These are phyloP conservation scores for Aromia moschata DNA, from an alignment of 2,888 invertebrate species.

Conservation along the genomic window DNA sequence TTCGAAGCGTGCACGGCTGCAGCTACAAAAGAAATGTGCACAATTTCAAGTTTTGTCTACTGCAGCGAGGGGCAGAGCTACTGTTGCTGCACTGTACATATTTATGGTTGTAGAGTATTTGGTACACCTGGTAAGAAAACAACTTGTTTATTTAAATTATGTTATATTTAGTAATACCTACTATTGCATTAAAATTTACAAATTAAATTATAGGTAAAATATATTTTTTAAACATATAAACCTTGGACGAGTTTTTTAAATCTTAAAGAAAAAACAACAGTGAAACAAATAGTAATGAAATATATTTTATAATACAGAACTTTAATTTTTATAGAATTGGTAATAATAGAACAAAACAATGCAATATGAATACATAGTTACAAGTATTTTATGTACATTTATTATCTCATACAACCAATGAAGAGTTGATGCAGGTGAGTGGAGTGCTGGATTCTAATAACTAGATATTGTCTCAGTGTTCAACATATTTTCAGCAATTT, in stretches of 20 bases:
- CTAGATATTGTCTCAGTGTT: slow-evolving; percentile 41
- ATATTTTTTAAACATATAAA: slow-evolving; percentile 40
- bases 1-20: no score
- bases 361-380: slow-evolving; percentile 68
- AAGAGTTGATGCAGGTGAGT: slow-evolving; percentile 61
- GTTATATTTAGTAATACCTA: slow-evolving; percentile 47
- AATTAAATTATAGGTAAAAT: slow-evolving; percentile 37
- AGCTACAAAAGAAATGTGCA: no score
- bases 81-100: no score
- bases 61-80: no score
- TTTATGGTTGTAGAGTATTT: no score
- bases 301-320: slow-evolving; percentile 66
- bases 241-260: slow-evolving; percentile 42
- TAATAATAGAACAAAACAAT: slow-evolving; percentile 64
- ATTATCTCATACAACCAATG: slow-evolving; percentile 61
- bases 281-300: slow-evolving; percentile 44
- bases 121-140: slow-evolving; percentile 8
- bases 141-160: slow-evolving; percentile 29
- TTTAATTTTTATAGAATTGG: slow-evolving; percentile 65
- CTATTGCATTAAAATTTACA: slow-evolving; percentile 47
- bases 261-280: slow-evolving; percentile 30
- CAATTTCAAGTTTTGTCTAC: no score
- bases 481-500: slow-evolving; percentile 23
- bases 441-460: slow-evolving; percentile 58
- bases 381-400: slow-evolving; percentile 66